Conservation (phyloP, 1,140 invertebrate species). For the Holcopasites calliopsidis region DNA sequence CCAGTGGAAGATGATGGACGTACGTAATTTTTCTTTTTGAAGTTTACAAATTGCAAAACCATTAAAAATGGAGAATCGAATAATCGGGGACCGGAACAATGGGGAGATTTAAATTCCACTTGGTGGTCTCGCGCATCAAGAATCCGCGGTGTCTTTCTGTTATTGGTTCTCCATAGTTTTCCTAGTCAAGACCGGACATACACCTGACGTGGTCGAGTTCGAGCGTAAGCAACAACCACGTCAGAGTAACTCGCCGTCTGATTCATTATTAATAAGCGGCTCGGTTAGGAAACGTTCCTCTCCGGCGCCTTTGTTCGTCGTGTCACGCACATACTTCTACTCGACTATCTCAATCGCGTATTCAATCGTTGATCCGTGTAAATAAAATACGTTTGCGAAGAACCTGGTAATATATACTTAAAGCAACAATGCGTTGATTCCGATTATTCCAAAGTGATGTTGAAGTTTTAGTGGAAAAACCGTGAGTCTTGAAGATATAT, state of each 20-base stretch:
- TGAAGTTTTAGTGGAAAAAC: too few species aligned
- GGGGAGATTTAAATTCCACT: background rate
- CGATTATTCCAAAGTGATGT: too few species aligned
- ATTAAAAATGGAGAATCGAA: background rate
- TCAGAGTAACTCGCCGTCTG: background rate
- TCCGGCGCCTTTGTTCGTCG: background rate
- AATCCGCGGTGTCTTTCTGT: background rate
- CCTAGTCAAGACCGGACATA: slow-evolving; percentile 1
- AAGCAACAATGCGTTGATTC: too few species aligned
- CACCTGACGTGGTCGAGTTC: background rate
- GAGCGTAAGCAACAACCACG: background rate
- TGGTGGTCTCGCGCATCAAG: background rate
- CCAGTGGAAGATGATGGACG: too few species aligned
- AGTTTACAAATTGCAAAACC: too few species aligned
- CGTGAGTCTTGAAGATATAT: too few species aligned
- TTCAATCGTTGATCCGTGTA: too few species aligned
- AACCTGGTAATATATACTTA: too few species aligned
- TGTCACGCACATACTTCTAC: background rate
- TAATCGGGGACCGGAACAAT: too few species aligned
- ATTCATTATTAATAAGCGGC: background rate
- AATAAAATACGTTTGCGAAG: too few species aligned
- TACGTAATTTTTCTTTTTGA: too few species aligned
- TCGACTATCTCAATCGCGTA: too few species aligned
- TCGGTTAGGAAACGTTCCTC: background rate
- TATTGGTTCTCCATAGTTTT: slow-evolving; percentile 6